Base-by-base conservation (phyloP, 2,888 invertebrate species). In the Ctena decussata region DNA sequence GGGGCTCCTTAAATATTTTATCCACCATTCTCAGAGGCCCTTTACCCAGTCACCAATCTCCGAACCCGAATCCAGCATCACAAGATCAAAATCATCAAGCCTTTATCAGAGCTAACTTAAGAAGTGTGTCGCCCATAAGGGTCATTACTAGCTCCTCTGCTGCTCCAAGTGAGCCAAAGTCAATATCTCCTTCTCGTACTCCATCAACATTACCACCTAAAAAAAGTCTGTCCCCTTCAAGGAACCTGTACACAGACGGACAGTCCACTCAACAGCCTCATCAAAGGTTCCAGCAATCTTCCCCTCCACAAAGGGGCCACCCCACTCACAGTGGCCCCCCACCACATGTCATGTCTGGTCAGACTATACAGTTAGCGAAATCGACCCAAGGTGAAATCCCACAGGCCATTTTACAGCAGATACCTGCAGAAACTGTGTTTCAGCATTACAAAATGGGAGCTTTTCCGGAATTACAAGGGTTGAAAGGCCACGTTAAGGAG, bases 151-250 rank as follows among this genome's bases (percentile, higher is more conserved):
- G 75, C 37, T 11, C 44, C 27, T 49, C 77, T 8, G 44, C 30
- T 30, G n/a, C 44, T 37, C 75, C 41, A 77, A 80, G 44, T 49
- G 80, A 77, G 11, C 76, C 32, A 46, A 77, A 35, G 15, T 60
- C 72, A 39, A 76, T 79, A 1, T 80, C 85, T 6, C 88, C 85
- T 2, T 84, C 88, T 30, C 81, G 88, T 27, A 82, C 69, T 24
- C 85, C 88, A 35, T 85, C 82, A 32, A 88, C 85, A 18, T 24
- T 91, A 30, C 89, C 90, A 57, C 89, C 90, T 39, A 89, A 91
- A 80, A 90, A 90, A 69, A 87, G 90, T 57, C 46, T 90, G 24
- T 91, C 91, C 12, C 91, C 91, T 35, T 90, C 90, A 21, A 85
- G 90, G 76, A 71, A 81, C 18, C 27, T 88, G 18, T 88, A 84